These are phyloP conservation scores for Gryllus bimaculatus DNA, from an alignment of 1,140 invertebrate genomes.

Conservation along the genomic window DNA sequence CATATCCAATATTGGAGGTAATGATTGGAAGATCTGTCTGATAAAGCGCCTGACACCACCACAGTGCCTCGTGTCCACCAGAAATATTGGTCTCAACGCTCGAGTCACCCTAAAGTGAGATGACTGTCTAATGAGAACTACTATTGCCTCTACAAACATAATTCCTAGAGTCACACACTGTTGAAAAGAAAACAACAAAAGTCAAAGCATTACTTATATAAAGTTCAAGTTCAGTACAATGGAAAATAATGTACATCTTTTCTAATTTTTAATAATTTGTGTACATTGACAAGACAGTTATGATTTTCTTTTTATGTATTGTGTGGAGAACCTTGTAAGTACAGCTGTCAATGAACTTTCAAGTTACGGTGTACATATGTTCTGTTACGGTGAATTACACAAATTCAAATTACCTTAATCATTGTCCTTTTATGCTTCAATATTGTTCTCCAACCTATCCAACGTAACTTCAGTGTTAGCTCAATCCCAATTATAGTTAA, in stretches of 20 bases:
- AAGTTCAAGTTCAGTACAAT: neutral
- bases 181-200: slow-evolving; percentile 30
- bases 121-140: slow-evolving; percentile 69
- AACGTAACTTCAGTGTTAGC: slow-evolving; percentile 68
- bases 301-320: neutral
- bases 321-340: neutral
- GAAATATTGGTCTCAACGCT: slow-evolving; percentile 78
- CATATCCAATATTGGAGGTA: slow-evolving; percentile 86
- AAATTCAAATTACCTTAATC: slow-evolving; percentile 55
- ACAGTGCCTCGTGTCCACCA: slow-evolving; percentile 79
- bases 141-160: slow-evolving; percentile 77
- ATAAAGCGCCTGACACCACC: slow-evolving; percentile 48
- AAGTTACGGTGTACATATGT: neutral
- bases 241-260: neutral
- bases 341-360: neutral
- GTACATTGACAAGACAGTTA: neutral
- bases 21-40: slow-evolving; percentile 51
- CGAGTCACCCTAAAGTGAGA: slow-evolving; percentile 81
- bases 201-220: neutral
- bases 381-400: neutral
- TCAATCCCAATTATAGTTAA: slow-evolving; percentile 68
- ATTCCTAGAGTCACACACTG: slow-evolving; percentile 67
- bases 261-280: neutral
- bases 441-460: slow-evolving; percentile 78
- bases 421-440: slow-evolving; percentile 74